Conservation (phyloP, 2,797 vertebrate species). For the Malurus leucopterus region DNA sequence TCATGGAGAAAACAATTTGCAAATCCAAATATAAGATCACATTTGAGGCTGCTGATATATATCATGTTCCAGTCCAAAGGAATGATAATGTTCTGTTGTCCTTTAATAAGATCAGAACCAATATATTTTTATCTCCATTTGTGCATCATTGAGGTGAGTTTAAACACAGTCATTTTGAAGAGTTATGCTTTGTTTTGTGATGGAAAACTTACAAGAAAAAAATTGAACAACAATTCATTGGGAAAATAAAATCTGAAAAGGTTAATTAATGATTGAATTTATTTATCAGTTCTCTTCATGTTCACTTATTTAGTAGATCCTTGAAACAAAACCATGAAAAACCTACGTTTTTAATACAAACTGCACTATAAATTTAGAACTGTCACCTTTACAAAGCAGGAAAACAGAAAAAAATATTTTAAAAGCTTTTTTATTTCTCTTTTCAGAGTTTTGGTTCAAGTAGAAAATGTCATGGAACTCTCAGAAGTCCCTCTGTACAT, state of each 20-base stretch:
- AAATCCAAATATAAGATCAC: neutral
- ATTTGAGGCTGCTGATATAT: neutral
- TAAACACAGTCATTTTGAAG: neutral
- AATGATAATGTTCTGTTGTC: neutral
- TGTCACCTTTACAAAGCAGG: neutral
- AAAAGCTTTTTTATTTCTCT: neutral
- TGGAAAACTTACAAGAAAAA: neutral
- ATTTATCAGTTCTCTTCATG: neutral
- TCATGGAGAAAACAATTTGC: neutral
- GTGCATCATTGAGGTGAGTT: neutral
- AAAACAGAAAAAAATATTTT: neutral
- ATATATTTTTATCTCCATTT: neutral
- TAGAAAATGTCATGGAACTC: neutral
- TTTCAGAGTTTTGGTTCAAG: neutral
- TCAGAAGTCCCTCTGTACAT: neutral
- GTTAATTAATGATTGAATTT: neutral
- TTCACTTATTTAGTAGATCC: neutral
- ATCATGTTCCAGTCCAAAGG: neutral
- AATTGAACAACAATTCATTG: neutral
- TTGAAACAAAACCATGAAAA: neutral
- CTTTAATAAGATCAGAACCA: neutral
- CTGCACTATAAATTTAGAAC: neutral
- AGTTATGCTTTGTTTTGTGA: neutral
- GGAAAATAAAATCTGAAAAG: neutral
- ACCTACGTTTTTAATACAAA: rapidly evolving